A percentile compares a stretch with the other conserved stretches of the same genome.
Evolutionary conservation across 1,140 invertebrate genomes (phyloP).

Genomic region (Leguminivora glycinivorella): DNA sequence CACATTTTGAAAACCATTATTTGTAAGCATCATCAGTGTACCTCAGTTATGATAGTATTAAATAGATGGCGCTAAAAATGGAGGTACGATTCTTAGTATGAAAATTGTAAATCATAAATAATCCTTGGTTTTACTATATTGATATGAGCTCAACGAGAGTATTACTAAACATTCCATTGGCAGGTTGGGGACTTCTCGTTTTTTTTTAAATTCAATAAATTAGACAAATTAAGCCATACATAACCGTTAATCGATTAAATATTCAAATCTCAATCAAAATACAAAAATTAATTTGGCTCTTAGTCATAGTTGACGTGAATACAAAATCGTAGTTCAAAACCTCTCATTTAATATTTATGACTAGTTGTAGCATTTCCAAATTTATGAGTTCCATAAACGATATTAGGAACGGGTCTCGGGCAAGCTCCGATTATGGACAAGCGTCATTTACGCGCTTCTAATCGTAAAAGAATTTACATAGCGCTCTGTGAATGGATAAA

Average conservation of each 20-base stretch:
- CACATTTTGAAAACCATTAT: too few relatives aligned
- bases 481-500: neutral
- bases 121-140: too few relatives aligned
- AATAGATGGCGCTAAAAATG: too few relatives aligned
- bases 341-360: conserved; percentile 3
- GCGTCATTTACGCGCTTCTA: neutral
- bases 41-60: too few relatives aligned
- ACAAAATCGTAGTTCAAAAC: conserved; percentile 6
- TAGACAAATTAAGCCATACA: neutral
- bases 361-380: conserved; percentile 14
- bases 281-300: neutral
- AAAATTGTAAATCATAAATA: too few relatives aligned
- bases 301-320: neutral
- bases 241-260: neutral
- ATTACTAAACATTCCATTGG: too few relatives aligned
- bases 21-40: too few relatives aligned
- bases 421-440: neutral
- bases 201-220: neutral
- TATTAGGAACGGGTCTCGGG: conserved; percentile 3
- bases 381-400: conserved; percentile 11
- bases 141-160: too few relatives aligned
- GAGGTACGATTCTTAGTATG: too few relatives aligned
- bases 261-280: neutral
- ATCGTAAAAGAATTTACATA: conserved; percentile 4
- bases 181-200: too few relatives aligned